These are phyloP conservation scores for Alcedo quadribrachys DNA, from an alignment of 2,797 vertebrate genomes.

Conservation along the genomic window DNA sequence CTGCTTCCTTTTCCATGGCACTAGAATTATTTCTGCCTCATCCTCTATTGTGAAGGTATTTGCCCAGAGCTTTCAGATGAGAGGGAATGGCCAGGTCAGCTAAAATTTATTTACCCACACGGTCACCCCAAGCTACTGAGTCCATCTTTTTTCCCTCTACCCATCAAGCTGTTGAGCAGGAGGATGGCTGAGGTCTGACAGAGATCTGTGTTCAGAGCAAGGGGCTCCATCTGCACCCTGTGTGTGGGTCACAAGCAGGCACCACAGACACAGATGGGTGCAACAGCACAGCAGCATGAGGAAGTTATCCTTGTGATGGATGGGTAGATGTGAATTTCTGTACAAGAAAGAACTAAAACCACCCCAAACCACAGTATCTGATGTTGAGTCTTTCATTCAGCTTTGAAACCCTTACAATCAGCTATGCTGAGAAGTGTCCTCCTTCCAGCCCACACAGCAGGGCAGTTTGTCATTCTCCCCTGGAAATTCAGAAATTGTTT, in stretches of 20 bases:
- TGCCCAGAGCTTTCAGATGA: background rate
- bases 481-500: background rate
- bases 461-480: background rate
- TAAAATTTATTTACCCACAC: background rate
- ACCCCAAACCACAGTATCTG: background rate
- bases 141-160: background rate
- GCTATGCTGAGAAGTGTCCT: background rate
- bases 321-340: background rate
- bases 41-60: background rate
- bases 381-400: background rate
- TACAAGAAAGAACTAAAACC: background rate
- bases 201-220: background rate
- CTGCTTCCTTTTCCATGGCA: background rate
- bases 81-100: background rate
- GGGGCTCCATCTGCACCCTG: background rate
- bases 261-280: background rate
- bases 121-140: background rate
- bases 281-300: background rate
- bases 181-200: background rate
- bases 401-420: background rate
- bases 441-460: fast-evolving
- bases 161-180: background rate
- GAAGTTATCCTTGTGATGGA: background rate
- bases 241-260: fast-evolving
- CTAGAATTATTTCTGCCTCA: background rate